phyloP scores from a whole-genome alignment of 64 coral and sea anemone species.

The Montipora capricornis region DNA sequence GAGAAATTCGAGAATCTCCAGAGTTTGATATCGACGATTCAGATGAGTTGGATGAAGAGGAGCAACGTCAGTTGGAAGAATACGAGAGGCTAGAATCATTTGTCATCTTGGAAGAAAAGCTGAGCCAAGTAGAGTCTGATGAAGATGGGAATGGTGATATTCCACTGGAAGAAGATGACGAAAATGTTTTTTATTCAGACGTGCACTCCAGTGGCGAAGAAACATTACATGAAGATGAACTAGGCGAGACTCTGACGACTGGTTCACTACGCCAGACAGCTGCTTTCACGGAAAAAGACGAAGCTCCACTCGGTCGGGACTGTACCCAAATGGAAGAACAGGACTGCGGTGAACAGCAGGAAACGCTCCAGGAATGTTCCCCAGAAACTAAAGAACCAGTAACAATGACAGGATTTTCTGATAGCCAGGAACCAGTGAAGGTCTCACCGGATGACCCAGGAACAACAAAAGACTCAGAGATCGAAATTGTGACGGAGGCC shows the following conservation, averaged over 20 bases:
- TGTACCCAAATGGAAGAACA: background rate
- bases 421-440: background rate
- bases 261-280: constrained; percentile 20
- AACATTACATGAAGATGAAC: constrained; percentile 65
- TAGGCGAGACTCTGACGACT: constrained; percentile 49
- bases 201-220: constrained; percentile 53
- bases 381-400: background rate
- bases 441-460: background rate
- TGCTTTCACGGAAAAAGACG: background rate
- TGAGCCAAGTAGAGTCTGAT: constrained; percentile 95
- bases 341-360: background rate
- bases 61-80: constrained; percentile 82
- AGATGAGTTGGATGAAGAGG: constrained; percentile 69
- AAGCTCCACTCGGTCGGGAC: background rate
- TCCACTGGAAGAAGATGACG: constrained; percentile 34
- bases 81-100: constrained; percentile 93
- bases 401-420: background rate
- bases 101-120: constrained; percentile 92
- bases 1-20: constrained; percentile 74
- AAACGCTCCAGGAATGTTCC: constrained; percentile 3
- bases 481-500: background rate
- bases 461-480: background rate
- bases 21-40: constrained; percentile 45
- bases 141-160: constrained; percentile 62
- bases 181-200: constrained; percentile 40